These are phyloP conservation scores for Ceraclea dissimilis DNA, from an alignment of 2,888 invertebrate species.

Conservation along the genomic window DNA sequence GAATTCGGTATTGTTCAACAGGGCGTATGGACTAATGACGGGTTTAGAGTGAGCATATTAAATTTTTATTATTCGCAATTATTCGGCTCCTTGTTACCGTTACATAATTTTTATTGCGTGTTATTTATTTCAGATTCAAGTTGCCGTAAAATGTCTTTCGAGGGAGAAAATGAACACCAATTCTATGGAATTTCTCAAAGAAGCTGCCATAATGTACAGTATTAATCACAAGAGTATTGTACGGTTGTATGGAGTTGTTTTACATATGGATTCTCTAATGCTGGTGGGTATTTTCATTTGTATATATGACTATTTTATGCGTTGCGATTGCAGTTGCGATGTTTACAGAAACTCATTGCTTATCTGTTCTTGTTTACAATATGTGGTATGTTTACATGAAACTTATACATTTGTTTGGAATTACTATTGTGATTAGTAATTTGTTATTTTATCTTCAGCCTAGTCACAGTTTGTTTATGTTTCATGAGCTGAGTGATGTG, in stretches of 20 bases:
- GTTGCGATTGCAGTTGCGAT: not conserved
- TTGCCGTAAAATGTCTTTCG: conserved; percentile 93
- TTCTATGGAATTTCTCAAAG: conserved; percentile 93
- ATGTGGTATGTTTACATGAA: no score
- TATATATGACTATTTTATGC: not conserved
- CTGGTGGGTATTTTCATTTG: conserved; percentile 38
- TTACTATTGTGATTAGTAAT: no score
- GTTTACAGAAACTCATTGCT: no score
- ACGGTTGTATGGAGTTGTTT: conserved; percentile 92
- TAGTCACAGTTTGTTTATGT: no score
- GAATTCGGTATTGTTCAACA: conserved; percentile 98
- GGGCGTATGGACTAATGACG: conserved; percentile 94
- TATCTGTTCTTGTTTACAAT: no score
- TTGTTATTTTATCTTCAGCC: no score
- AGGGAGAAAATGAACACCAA: conserved; percentile 93
- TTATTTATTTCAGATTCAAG: conserved; percentile 63
- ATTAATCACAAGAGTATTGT: conserved; percentile 97
- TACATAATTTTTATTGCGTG: not conserved
- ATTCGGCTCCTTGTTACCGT: no score
- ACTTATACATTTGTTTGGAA: no score
- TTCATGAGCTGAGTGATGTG: no score
- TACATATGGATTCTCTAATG: conserved; percentile 83
- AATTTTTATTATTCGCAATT: not conserved
- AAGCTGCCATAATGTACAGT: conserved; percentile 97
- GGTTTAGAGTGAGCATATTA: conserved; percentile 66